Base-by-base conservation (phyloP, 2,797 vertebrate species). In the Rhinella marina region DNA sequence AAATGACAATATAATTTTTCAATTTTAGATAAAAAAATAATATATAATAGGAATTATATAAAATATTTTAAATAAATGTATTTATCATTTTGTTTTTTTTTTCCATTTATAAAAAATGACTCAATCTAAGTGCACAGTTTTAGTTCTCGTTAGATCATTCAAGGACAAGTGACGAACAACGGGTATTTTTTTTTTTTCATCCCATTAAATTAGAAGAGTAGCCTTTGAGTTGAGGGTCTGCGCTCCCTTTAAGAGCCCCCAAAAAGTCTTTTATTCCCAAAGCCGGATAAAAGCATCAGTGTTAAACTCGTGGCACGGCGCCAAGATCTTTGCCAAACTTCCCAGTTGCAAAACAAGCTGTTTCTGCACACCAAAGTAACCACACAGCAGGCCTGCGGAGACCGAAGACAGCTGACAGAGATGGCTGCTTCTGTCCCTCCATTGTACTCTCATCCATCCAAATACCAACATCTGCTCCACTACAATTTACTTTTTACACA, bases 401-500 rank as follows among this genome's bases (percentile, higher is more conserved):
- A 92, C 75, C 92, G 92, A 93, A 93, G 93, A 94, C 94, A 93
- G 96, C 95, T 93, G 94, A 95, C 95, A 92, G 95, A 95, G 93
- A 96, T 95, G 90, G 94, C 95, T 92, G 91, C 94, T 93, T 92
- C 93, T 91, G 93, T 94, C 95, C 93, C 94, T 94, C 94, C 91
- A 92, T 93, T 92, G 91, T 92, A 93, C 88, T 86, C 92, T 93
- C 94, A 95, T 93, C 94, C 94, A 94, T 95, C 92, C 93, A 92
- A 92, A 92, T 90, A 91, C 91, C 93, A 95, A 98, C 97, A 98
- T 97, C 97, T 98, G 97, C 93, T 95, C 95, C 93, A 93, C 91
- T 94, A 94, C 95, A 96, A 97, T 97, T 97, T 97, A 96, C 96
- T 97, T 97, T 96, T 97, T 97, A 96, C 97, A 96, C 95, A 96